Evolutionary conservation across 2,888 invertebrate species (phyloP).

Genomic region (Pseudococcus viburni): DNA sequence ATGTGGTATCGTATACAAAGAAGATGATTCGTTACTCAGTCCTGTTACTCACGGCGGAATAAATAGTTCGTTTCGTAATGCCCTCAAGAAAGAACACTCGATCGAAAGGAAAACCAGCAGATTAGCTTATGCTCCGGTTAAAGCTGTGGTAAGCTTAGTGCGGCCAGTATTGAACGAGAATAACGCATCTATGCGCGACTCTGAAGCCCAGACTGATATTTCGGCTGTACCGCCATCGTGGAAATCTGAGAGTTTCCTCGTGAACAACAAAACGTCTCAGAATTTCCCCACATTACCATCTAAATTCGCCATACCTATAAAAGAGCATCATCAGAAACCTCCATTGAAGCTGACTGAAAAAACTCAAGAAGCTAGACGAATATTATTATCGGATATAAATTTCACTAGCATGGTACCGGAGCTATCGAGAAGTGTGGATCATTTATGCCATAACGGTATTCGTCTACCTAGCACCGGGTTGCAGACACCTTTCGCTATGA

Average conservation of each 20-base stretch:
- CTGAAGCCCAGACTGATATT: conserved; percentile 83
- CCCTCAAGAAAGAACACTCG: neutral
- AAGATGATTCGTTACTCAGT: conserved; percentile 69
- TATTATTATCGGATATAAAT: conserved; percentile 78
- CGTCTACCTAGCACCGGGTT: conserved; percentile 58
- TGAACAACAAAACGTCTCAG: conserved; percentile 77
- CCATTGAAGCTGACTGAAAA: conserved; percentile 75
- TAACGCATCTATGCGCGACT: conserved; percentile 69
- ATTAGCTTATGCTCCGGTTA: neutral
- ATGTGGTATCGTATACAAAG: conserved; percentile 82
- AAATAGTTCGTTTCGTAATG: neutral
- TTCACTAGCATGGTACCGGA: conserved; percentile 89
- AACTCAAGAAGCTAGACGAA: conserved; percentile 76
- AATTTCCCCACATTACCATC: conserved; percentile 77
- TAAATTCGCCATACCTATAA: conserved; percentile 75
- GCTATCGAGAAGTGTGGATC: conserved; percentile 84
- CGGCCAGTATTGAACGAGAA: conserved; percentile 53
- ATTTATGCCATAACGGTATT: conserved; percentile 75
- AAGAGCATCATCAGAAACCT: conserved; percentile 71
- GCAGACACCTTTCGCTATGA: conserved; percentile 69
- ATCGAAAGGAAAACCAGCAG: conserved; percentile 18
- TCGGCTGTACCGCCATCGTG: conserved; percentile 83
- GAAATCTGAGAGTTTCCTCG: conserved; percentile 84
- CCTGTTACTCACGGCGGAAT: neutral
- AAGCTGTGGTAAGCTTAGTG: neutral